Conservation (phyloP, 1,140 invertebrate species). For the Caerostris darwini region DNA sequence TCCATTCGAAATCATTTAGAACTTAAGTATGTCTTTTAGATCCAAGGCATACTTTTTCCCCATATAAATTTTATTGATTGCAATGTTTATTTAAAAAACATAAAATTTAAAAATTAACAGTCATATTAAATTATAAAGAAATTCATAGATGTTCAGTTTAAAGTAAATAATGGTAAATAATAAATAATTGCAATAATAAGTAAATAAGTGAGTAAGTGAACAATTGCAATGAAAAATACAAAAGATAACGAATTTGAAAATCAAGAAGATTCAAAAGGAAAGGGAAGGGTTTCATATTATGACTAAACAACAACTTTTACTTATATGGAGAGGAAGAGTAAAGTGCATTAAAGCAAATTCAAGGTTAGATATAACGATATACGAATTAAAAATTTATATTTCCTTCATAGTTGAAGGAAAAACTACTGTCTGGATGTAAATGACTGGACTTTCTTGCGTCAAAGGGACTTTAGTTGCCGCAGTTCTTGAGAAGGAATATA, state of each 20-base stretch:
- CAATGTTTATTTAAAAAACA: no score
- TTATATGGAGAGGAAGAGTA: not conserved
- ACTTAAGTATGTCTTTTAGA: no score
- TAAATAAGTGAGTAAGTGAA: no score
- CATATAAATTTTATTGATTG: no score
- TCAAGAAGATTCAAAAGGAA: not conserved
- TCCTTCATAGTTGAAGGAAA: not conserved
- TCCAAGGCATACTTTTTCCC: no score
- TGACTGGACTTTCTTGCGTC: not conserved
- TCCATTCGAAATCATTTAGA: no score
- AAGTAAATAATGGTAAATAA: no score
- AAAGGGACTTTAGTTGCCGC: not conserved
- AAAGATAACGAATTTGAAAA: not conserved
- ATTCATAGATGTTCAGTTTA: no score
- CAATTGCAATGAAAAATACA: not conserved
- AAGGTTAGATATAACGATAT: slow-evolving; percentile 34
- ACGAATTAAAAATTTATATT: not conserved
- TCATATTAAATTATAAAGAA: no score
- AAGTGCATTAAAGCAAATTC: not conserved
- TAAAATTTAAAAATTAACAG: no score
- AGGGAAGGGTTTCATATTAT: not conserved
- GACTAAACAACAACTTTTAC: not conserved
- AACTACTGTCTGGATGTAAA: not conserved
- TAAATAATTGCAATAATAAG: no score
- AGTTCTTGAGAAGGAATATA: not conserved